A percentile compares a stretch with the other conserved stretches of the same genome.
These are phyloP conservation scores for Himantopus leucocephalus DNA, from an alignment of 2,113 vertebrate genomes.

Conservation along the genomic window DNA sequence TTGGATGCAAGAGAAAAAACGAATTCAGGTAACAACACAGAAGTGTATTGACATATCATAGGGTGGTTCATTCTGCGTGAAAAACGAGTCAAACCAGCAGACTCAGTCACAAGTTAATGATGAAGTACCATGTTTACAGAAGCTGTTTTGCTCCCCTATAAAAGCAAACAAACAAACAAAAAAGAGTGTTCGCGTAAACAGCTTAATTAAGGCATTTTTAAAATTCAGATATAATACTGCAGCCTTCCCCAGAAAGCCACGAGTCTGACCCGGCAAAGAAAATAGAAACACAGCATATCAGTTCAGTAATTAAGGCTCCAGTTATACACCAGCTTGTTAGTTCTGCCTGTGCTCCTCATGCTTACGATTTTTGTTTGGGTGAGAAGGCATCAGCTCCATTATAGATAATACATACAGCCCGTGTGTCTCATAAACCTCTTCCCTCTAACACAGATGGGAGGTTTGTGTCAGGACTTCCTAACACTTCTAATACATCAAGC, in stretches of 20 bases:
- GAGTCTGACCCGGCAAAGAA: background rate
- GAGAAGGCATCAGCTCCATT: background rate
- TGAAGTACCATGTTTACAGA: background rate
- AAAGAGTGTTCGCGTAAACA: background rate
- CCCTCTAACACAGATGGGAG: background rate
- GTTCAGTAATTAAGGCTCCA: background rate
- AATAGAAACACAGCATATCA: background rate
- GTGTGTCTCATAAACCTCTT: rapidly evolving
- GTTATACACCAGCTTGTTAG: background rate
- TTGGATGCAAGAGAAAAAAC: background rate
- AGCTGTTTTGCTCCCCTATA: background rate
- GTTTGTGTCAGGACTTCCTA: rapidly evolving
- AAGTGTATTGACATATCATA: rapidly evolving
- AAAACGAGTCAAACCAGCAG: background rate
- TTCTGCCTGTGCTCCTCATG: background rate
- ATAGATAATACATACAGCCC: background rate
- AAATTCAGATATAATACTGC: background rate
- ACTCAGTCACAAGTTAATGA: background rate
- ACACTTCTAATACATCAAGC: background rate
- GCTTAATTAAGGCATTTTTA: background rate
- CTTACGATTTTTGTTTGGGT: background rate
- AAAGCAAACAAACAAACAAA: background rate
- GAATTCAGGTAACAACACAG: background rate
- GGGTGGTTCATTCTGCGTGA: background rate
- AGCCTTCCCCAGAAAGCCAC: background rate